phyloP scores from a whole-genome alignment of 2,797 vertebrate genomes.

The Hypotaenidia okinawae region DNA sequence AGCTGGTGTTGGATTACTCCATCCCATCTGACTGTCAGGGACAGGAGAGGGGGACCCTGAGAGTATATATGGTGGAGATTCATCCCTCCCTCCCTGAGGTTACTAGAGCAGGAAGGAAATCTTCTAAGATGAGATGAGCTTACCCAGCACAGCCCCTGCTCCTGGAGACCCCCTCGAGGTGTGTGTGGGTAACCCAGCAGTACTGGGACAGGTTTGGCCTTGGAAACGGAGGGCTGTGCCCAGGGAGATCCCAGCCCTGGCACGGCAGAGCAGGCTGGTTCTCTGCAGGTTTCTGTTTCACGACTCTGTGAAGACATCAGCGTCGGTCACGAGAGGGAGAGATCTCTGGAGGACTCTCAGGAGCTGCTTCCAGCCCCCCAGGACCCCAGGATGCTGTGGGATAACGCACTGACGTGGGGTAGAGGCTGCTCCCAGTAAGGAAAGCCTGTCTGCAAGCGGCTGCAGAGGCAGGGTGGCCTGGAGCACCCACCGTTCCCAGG shows the following conservation, averaged over 20 bases:
- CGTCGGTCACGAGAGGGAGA: background rate
- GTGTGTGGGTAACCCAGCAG: background rate
- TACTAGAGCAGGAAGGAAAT: background rate
- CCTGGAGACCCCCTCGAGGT: fast-evolving
- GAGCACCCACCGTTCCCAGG: background rate
- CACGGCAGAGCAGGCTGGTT: background rate
- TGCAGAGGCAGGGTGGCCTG: background rate
- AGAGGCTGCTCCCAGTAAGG: background rate
- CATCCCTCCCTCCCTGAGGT: background rate
- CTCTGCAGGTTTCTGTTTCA: background rate
- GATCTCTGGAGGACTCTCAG: too few relatives aligned
- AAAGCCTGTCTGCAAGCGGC: background rate
- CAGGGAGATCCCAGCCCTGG: background rate
- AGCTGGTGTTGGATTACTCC: background rate
- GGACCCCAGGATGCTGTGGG: fast-evolving
- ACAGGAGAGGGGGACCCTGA: background rate
- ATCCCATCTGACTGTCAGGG: background rate
- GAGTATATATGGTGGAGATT: fast-evolving
- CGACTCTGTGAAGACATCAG: fast-evolving
- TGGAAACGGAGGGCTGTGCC: background rate
- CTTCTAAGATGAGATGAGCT: background rate
- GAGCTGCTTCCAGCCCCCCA: background rate
- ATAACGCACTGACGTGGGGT: fast-evolving
- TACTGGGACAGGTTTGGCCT: background rate
- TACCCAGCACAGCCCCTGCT: background rate